Base-by-base conservation (phyloP, 2,113 vertebrate genomes). In the Nothoprocta perdicaria region DNA sequence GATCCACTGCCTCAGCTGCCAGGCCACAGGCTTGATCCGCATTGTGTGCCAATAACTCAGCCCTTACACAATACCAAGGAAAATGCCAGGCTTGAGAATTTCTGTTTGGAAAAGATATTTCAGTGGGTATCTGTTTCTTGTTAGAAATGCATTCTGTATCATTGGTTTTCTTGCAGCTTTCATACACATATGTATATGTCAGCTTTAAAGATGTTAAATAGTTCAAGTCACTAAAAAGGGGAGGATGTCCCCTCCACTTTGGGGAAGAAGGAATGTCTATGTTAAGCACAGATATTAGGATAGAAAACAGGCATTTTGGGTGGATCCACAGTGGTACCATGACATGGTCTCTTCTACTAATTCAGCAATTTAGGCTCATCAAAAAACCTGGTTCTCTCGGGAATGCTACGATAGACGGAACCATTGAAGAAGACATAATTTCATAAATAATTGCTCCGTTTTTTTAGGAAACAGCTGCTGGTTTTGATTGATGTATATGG, bases 361-460 rank as follows among this genome's bases (percentile, higher is more conserved):
- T 95, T 92, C 81, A 88, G 67, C 79, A 94, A 58, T 93, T 96
- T 93, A 88, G 74, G 73, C 62, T 95, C 38, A 90, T 94, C 90
- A 95, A 92, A 92, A 95, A 93, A 90, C 69, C 71, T 46, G 19
- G 60, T 83, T 89, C 88, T 95, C 62, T 46, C 4, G 89, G 88
- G 92, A 95, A 40, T 88, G n/a, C 83, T 80, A 67, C 1, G 3
- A 60, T 63, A 85, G 79, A 85, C 58, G 90, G 93, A 96, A 93
- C 92, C 96, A 96, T 69, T 95, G 96, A 96, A 96, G 94, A 83
- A 96, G 94, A 96, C 68, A 94, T 97, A 97, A 97, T 97, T 97
- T 97, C 96, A 97, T 97, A 96, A 97, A 97, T 97, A 97, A 97
- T 97, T 97, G 95, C 96, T 97, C 80, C 93, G 86, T 67, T 97